Evolutionary conservation across 2,797 vertebrate genomes (phyloP).

Genomic region (Salarias fasciatus): DNA sequence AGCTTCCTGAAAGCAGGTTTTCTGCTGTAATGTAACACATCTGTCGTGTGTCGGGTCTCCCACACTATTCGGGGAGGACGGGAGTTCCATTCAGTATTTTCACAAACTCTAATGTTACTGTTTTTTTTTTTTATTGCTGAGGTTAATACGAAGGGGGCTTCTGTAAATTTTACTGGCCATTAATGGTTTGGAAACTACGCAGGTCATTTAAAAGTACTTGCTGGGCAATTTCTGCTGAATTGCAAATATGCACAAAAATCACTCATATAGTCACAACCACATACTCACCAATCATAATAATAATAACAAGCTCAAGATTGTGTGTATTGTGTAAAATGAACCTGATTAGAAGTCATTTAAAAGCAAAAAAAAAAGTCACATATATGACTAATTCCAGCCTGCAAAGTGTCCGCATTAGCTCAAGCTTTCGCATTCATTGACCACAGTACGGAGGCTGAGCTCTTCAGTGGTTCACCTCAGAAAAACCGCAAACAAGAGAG

Average conservation of each 20-base stretch:
- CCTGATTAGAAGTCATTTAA: not conserved
- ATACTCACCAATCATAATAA: too few species aligned
- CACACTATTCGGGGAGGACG: not conserved
- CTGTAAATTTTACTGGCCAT: not conserved
- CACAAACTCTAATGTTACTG: not conserved
- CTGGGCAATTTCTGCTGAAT: not conserved
- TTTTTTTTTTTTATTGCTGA: not conserved
- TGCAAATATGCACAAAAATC: too few species aligned
- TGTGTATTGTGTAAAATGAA: not conserved
- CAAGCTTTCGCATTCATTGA: conserved; percentile 21
- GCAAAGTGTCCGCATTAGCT: conserved; percentile 22
- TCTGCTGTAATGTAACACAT: conserved; percentile 1
- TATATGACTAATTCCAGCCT: not conserved
- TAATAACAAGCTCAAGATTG: not conserved
- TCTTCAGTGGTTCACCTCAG: conserved; percentile 69
- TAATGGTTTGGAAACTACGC: not conserved
- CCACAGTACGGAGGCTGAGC: conserved; percentile 55
- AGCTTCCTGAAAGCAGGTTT: not conserved
- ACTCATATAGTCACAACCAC: too few species aligned
- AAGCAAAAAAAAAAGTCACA: not conserved
- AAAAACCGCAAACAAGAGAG: conserved; percentile 31
- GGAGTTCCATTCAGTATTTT: not conserved
- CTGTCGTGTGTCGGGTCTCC: not conserved
- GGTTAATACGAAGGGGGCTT: not conserved
- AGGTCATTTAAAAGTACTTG: not conserved